Base-by-base conservation (phyloP, 1,140 invertebrate genomes). In the Tigriopus japonicus region DNA sequence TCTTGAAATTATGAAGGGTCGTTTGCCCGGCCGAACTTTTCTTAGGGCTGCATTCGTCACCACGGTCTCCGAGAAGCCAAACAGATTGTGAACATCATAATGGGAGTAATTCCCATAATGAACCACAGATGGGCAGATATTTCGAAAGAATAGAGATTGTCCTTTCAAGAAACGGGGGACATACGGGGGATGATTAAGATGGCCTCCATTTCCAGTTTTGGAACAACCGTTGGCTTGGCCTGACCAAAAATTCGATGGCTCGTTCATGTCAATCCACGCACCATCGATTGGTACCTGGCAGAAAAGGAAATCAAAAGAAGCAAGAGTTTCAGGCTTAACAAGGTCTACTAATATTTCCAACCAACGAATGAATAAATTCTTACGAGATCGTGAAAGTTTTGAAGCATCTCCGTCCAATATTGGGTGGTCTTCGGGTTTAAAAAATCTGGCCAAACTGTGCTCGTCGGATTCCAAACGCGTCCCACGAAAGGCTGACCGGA, bases 41-140 rank as follows among this genome's bases (percentile, higher is more conserved):
- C 41, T 35, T 55, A 52, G 66, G 78, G 72, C 87, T 85, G 78
- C 77, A 69, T 82, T 79, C 1, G 88, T 87, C 10, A 78, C 75
- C 41, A 80, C 75, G 0, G 84, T 80, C 70, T 94, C 86, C 55
- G 77, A 77, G 42, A 78, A 69, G 1, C 72, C 74, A 63, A 72
- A 73, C 12, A 73, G 64, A 65, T 62, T 70, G 60, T 74, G 72
- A 21, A 71, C 65, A 63, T 74, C 67, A 63, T 73, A 73, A 64
- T 73, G 72, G 1, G 59, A 56, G 55, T 67, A 62, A 52, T 21
- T 21, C 45, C n/a, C n/a, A 10, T 49, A 21, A 17, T 49, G 45
- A 21, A 15, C 21, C n/a, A 10, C 45, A 6, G 45, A 49, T 3
- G 45, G 45, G 45, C 45, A 49, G n/a, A 49, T 21, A 15, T 15